Percentiles rank a stretch among this genome's conserved stretches.
Conservation (phyloP, 2,797 vertebrate genomes). For the Garrulus glandarius region DNA sequence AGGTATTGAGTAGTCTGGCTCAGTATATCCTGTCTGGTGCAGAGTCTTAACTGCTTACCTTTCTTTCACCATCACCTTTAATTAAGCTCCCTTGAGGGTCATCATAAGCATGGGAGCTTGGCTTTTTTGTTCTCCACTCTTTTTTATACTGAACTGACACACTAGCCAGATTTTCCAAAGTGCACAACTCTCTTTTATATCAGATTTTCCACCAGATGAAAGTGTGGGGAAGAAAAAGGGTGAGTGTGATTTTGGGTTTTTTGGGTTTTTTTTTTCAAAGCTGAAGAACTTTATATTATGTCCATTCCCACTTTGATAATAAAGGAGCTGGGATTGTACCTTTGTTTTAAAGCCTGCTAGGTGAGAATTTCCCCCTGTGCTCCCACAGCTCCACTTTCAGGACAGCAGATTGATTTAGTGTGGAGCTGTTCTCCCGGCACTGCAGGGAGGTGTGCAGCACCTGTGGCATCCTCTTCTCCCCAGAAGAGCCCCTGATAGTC, state of each 20-base stretch:
- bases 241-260: background rate
- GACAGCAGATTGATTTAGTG: background rate
- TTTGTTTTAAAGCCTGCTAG: background rate
- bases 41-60: background rate
- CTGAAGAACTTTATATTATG: background rate
- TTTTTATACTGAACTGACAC: conserved; percentile 1
- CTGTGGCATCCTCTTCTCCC: background rate
- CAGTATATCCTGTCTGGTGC: background rate
- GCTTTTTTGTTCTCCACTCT: background rate
- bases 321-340: background rate
- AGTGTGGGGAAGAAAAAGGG: background rate
- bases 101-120: background rate
- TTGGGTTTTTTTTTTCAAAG: background rate
- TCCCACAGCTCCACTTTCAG: background rate
- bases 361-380: background rate
- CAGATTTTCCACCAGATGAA: conserved; percentile 59
- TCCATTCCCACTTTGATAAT: background rate
- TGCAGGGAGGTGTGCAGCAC: background rate
- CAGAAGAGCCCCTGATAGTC: background rate
- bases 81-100: conserved; percentile 40
- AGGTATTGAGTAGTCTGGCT: background rate
- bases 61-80: conserved; percentile 6
- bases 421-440: background rate
- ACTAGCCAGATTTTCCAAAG: conserved; percentile 11
- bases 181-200: conserved; percentile 2